Base-by-base conservation (phyloP, 2,888 invertebrate species). In the Leptinotarsa peninsularis region DNA sequence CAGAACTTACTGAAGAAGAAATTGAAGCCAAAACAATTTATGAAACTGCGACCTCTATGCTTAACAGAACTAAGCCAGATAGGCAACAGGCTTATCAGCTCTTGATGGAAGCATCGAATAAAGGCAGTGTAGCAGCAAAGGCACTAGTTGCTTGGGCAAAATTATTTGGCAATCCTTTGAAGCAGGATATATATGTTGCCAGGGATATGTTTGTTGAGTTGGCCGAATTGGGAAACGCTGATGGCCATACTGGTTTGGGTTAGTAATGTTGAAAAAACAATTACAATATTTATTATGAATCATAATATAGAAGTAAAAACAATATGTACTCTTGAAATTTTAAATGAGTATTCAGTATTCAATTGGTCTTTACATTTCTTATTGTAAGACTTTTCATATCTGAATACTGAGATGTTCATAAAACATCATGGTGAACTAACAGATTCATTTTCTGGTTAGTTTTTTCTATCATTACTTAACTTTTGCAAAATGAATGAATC, bases 141-240 rank as follows among this genome's bases (percentile, higher is more conserved):
- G 95, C 96, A 76, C 91, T 94, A 86, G 88, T 98, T 5, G 98
- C 97, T 0, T 97, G 98, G 95, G 95, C 95, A 0, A 91, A 94
- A 82, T 88, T 99, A 7, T 93, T 97, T 83, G 98, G 98, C 0
- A 95, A 91, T 84, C 94, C 92, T 76, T 89, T 95, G 17, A 91
- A 92, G 58, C 93, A 96, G 82, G 94, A 98, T 87, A 90, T 97
- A 75, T 90, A 93, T 13, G 92, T 91, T 73, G 97, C 98, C 0
- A 92, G 91, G 82, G 89, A 91, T 63, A 93, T 94, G 80, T 98
- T 98, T 85, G 91, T 93, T 76, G 92, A 92, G 81, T 89, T 98
- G 54, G 93, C 94, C 0, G 91, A 92, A 13, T 89, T 91, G 52
- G 98, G 98, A 0, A 91, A 95, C 72, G 93, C 96, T 1, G 95